Base-by-base conservation (phyloP, 2,113 vertebrate species). In the Callopanchax toddi region DNA sequence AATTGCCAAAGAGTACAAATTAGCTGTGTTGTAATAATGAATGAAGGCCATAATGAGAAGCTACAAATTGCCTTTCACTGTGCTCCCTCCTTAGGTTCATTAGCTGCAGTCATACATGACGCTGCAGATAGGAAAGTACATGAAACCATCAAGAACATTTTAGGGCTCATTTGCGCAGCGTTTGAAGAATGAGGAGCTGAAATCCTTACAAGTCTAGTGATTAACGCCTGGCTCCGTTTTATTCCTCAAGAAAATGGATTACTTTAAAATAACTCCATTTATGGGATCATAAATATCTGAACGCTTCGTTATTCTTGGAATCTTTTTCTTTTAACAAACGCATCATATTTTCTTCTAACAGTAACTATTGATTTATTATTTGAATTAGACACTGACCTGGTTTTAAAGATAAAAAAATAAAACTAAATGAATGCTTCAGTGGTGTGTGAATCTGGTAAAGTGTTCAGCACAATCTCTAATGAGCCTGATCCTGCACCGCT, bases 191-290 rank as follows among this genome's bases (percentile, higher is more conserved):
- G 79, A 52, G 49, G 48, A 50, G 66, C 71, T 79, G 62, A 87
- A 64, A 63, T 73, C 54, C 29, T 67, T 37, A 53, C 60, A 57
- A 55, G 54, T 76, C 54, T 62, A 67, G 71, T 82, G 76, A 89
- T 88, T 82, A 89, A 81, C 43, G 64, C 67, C 59, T 49, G 57
- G 67, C 71, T 59, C 57, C 15, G 6, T 76, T 83, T 74, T 73
- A 73, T 79, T 76, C 59, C 55, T 68, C 25, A 46, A 46, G 61
- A 78, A 79, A 83, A 82, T 71, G 51, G 60, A 83, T 89, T 76
- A 71, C 78, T 84, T 86, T 43, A 71, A 86, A 85, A 80, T 80
- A 82, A 83, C 85, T 74, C 71, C 55, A 83, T 90, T 89, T 87
- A 86, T 72, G 59, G 52, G 46, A 49, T 76, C 81, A 78, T 84